These are phyloP conservation scores for Ceyx erithaca DNA, from an alignment of 2,797 vertebrate genomes.

Conservation along the genomic window DNA sequence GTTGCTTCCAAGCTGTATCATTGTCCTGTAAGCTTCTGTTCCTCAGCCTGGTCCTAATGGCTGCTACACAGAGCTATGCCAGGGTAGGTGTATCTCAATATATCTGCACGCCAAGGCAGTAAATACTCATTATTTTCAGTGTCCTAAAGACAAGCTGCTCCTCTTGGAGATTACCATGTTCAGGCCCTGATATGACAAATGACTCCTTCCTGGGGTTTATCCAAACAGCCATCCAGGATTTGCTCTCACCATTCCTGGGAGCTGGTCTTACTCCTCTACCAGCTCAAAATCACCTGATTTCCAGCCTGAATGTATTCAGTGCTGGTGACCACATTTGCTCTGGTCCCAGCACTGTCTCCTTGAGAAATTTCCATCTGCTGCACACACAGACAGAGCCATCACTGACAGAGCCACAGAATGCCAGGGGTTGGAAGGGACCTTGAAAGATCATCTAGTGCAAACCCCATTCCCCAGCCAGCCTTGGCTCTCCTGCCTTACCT, in stretches of 20 bases:
- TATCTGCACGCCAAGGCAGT: background rate
- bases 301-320: background rate
- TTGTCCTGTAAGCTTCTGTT: background rate
- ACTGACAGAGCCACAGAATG: background rate
- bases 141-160: background rate
- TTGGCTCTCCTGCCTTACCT: background rate
- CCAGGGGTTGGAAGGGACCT: too few relatives aligned
- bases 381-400: fast-evolving
- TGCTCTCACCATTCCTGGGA: background rate
- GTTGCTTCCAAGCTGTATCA: background rate
- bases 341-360: fast-evolving
- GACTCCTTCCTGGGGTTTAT: background rate
- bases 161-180: background rate
- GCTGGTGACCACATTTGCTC: background rate
- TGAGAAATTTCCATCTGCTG: background rate
- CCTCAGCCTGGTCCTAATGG: background rate
- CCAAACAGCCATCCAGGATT: background rate
- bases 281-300: background rate
- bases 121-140: background rate
- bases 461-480: background rate
- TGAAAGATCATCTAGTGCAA: too few relatives aligned
- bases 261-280: background rate
- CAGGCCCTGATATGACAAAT: background rate
- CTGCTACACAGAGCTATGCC: background rate
- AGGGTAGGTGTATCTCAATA: background rate